Percentiles rank a stretch among this genome's conserved stretches.
Evolutionary conservation across 2,888 invertebrate species (phyloP).

Genomic region (Philhelius pedissequus): DNA sequence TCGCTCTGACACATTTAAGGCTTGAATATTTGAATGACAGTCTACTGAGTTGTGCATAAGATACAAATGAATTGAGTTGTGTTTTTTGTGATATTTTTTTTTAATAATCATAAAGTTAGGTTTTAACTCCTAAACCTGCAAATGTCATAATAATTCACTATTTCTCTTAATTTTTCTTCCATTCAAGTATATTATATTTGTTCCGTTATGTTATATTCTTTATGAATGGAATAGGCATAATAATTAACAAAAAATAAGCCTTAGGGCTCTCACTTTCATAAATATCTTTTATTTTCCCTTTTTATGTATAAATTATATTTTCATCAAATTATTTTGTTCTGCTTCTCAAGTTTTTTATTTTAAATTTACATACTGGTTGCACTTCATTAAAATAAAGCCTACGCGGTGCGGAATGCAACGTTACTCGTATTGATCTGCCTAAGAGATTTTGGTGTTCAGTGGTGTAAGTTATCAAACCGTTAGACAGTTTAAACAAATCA

Average conservation of each 20-base stretch:
- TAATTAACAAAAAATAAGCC: background rate
- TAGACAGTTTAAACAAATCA: too few relatives aligned
- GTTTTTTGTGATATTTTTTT: background rate
- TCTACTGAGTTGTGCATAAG: background rate
- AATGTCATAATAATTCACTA: background rate
- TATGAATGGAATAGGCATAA: background rate
- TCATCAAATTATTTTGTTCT: background rate
- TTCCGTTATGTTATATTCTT: background rate
- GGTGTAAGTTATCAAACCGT: too few relatives aligned
- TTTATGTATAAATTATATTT: background rate
- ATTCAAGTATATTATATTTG: background rate
- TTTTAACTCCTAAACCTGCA: background rate
- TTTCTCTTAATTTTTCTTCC: background rate
- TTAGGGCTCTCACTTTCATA: constrained; percentile 2
- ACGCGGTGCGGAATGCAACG: too few relatives aligned
- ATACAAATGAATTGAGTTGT: background rate
- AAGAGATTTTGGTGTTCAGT: too few relatives aligned
- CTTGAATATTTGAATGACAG: background rate
- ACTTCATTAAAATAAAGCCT: background rate
- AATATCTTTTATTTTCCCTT: background rate
- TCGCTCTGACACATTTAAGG: constrained; percentile 6
- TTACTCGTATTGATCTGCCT: too few relatives aligned
- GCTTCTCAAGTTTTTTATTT: background rate
- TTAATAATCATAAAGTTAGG: background rate
- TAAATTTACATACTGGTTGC: background rate